phyloP scores from a whole-genome alignment of 2,888 invertebrate species.

The Polymixis flavicincta region DNA sequence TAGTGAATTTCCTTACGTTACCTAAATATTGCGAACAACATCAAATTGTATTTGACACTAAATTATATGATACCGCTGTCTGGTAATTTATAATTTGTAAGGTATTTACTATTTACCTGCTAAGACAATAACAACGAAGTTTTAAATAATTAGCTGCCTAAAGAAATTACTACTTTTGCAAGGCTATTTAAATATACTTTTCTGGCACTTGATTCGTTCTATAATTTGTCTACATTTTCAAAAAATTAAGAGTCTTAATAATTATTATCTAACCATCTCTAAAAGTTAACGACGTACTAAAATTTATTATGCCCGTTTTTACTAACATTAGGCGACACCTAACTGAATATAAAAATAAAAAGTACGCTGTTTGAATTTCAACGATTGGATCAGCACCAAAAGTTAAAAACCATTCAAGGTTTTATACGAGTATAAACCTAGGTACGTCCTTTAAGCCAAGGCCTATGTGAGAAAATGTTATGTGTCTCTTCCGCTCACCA shows the following conservation, averaged over 20 bases:
- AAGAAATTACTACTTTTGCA: background rate
- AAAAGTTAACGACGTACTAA: too few relatives aligned
- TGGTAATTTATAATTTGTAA: constrained; percentile 2
- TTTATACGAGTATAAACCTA: background rate
- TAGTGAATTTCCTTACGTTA: background rate
- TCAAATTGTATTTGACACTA: background rate
- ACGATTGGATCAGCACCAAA: background rate
- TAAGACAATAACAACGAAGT: background rate
- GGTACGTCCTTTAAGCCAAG: too few relatives aligned
- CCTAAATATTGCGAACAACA: background rate
- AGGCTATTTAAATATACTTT: background rate
- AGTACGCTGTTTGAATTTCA: background rate
- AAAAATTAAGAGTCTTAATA: too few relatives aligned
- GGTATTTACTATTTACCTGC: too few relatives aligned
- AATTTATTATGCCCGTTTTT: too few relatives aligned
- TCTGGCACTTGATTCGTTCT: background rate
- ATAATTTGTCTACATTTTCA: too few relatives aligned
- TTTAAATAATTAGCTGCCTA: constrained; percentile 9
- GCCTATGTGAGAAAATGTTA: background rate
- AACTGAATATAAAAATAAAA: background rate
- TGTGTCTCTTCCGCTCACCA: background rate
- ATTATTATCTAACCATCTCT: too few relatives aligned
- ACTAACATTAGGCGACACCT: background rate
- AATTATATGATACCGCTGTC: background rate
- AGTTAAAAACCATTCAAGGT: background rate